Conservation (phyloP, 1,140 invertebrate species). For the Capitella teleta region DNA sequence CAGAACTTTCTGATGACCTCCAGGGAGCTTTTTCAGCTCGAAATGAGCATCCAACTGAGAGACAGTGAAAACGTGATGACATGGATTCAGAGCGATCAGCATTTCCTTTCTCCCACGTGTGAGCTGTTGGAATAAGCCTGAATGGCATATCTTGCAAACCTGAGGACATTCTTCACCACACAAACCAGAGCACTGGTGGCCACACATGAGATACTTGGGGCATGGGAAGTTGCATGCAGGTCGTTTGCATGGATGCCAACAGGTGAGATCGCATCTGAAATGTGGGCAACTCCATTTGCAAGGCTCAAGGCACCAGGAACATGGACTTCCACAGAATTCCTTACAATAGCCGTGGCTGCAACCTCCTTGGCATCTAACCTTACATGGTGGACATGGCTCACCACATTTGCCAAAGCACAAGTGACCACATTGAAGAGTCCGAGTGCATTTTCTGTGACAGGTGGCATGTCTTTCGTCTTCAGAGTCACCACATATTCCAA, state of each 20-base stretch:
- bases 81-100: no score
- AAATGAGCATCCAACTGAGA: no score
- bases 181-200: constrained; percentile 42
- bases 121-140: no score
- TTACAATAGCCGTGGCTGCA: constrained; percentile 15
- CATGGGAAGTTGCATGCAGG: constrained; percentile 3
- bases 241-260: constrained; percentile 10
- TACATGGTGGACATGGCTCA: constrained; percentile 49
- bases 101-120: no score
- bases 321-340: constrained; percentile 14
- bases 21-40: no score
- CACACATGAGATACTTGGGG: background rate
- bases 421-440: constrained; percentile 17
- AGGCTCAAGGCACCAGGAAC: constrained; percentile 13
- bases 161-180: constrained; percentile 54
- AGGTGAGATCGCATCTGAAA: background rate
- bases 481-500: constrained; percentile 43
- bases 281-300: constrained; percentile 8
- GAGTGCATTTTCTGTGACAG: constrained; percentile 15
- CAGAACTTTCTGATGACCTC: no score
- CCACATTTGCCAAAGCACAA: constrained; percentile 16
- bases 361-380: constrained; percentile 17
- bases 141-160: no score
- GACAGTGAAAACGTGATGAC: no score
- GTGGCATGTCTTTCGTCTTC: constrained; percentile 48